Evolutionary conservation across 2,797 vertebrate genomes (phyloP).

Genomic region (Etheostoma nigrum): DNA sequence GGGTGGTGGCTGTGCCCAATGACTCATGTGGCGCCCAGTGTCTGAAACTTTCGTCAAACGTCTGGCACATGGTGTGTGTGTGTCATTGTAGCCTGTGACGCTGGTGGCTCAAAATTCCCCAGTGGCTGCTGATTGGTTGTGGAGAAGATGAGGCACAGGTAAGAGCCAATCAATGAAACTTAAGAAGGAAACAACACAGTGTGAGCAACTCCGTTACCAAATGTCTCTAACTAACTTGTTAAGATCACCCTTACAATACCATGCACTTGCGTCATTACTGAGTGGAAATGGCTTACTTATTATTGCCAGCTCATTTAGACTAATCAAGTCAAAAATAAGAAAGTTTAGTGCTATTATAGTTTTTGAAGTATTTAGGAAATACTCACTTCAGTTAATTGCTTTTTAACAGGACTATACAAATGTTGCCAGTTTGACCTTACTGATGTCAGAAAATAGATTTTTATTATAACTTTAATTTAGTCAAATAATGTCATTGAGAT

Average conservation of each 20-base stretch:
- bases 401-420: slow-evolving; percentile 2
- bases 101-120: slow-evolving; percentile 79
- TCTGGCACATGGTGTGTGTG: slow-evolving; percentile 84
- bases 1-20: slow-evolving; percentile 81
- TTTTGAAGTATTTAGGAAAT: background rate
- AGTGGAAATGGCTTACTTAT: slow-evolving; percentile 64
- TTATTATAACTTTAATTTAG: background rate
- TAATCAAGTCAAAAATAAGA: slow-evolving; percentile 52
- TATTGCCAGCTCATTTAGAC: slow-evolving; percentile 73
- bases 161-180: slow-evolving; percentile 68
- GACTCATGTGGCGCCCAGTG: slow-evolving; percentile 83
- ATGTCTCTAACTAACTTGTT: slow-evolving; percentile 70
- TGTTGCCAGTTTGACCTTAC: background rate
- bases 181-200: slow-evolving; percentile 59
- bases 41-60: slow-evolving; percentile 84
- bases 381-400: background rate
- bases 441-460: background rate
- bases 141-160: slow-evolving; percentile 78
- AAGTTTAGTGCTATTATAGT: slow-evolving; percentile 12
- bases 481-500: background rate
- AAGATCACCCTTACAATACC: slow-evolving; percentile 72
- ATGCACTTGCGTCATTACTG: slow-evolving; percentile 77
- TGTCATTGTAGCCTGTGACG: slow-evolving; percentile 84
- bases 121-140: slow-evolving; percentile 71
- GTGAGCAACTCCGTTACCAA: slow-evolving; percentile 76